These are phyloP conservation scores for Halocynthia aurantium DNA, from an alignment of 23 tunicate species.

Conservation along the genomic window DNA sequence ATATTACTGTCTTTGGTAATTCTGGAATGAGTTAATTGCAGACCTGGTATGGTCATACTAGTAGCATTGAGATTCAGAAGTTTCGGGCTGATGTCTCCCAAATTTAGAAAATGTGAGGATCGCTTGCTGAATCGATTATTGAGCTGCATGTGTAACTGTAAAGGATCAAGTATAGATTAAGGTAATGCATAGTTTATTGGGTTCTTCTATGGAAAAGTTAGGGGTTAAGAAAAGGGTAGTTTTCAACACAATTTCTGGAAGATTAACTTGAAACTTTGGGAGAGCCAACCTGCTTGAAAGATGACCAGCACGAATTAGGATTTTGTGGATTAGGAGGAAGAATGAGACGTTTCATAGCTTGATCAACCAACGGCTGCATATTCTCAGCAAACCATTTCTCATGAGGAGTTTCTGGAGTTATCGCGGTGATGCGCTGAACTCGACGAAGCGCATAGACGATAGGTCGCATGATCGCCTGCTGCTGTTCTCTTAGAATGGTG, in stretches of 20 bases:
- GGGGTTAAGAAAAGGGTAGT: no score
- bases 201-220: neutral
- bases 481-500: slow-evolving; percentile 63
- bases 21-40: neutral
- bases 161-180: neutral
- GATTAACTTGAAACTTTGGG: neutral
- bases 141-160: slow-evolving; percentile 64
- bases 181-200: neutral
- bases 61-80: slow-evolving; percentile 74
- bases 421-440: slow-evolving; percentile 68
- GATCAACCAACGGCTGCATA: slow-evolving; percentile 75
- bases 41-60: slow-evolving; percentile 93
- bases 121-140: slow-evolving; percentile 68
- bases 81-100: slow-evolving; percentile 89
- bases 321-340: slow-evolving; percentile 74
- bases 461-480: slow-evolving; percentile 94
- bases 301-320: slow-evolving; percentile 93
- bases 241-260: neutral
- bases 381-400: slow-evolving; percentile 85
- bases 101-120: slow-evolving; percentile 57
- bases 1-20: no score
- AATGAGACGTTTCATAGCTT: slow-evolving; percentile 54
- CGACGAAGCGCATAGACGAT: slow-evolving; percentile 78
- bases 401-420: slow-evolving; percentile 89
- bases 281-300: slow-evolving; percentile 74